Base-by-base conservation (phyloP, 2,113 vertebrate genomes). In the Miniopterus natalensis region DNA sequence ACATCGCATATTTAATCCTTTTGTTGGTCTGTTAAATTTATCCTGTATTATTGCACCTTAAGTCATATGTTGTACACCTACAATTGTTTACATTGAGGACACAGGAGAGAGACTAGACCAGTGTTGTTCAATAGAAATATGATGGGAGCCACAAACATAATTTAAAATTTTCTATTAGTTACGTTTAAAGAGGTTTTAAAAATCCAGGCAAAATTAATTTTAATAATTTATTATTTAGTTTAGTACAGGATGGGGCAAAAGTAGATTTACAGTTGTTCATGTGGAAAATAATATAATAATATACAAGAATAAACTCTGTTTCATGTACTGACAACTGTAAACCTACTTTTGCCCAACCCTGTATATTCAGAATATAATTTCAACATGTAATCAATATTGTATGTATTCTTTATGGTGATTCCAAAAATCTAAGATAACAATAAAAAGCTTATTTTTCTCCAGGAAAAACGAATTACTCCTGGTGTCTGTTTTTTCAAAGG, bases 401-500 rank as follows among this genome's bases (percentile, higher is more conserved):
- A 88, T 73, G 17, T 17, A 55, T 87, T 78, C 71, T 83, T 53
- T 15, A 23, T 68, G 61, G 36, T 90, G 51, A 74, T 36, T 88
- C 45, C 31, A 25, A 42, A 49, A 78, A 18, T 80, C 59, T 95
- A 42, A 91, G 65, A 53, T 68, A 79, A 25, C 21, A 66, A 74
- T 83, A 45, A 47, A 80, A 68, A 36, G 21, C 78, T 84, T 88
- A 6, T 71, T 95, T 97, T 96, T 84, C 49, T 87, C 92, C 84
- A 92, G 45, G 49, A 80, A 86, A 74, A 80, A 20, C 11, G 73
- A 63, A 78, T 84, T 91, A 68, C 9, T 89, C 13, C 5, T 88
- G 55, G 31, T 84, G 5, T 51, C 63, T 84, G 53, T 93, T 49
- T 93, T 93, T 96, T 88, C 75, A 94, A 83, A 97, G 59, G 17